phyloP scores from a whole-genome alignment of 2,888 invertebrate genomes.

The Drosophila melanocephala region DNA sequence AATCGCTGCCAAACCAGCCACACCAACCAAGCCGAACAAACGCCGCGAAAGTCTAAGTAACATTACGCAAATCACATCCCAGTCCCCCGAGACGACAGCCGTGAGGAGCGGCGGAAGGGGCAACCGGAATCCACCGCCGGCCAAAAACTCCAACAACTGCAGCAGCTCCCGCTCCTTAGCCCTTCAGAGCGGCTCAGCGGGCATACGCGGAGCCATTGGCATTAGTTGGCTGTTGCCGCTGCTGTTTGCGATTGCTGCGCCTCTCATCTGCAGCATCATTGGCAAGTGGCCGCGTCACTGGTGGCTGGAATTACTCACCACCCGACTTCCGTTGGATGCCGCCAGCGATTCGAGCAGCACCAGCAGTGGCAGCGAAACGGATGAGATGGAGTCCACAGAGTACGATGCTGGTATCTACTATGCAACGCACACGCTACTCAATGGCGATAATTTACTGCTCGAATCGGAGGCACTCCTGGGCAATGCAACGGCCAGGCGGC shows the following conservation, averaged over 20 bases:
- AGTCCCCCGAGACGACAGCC: conserved; percentile 50
- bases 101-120: neutral
- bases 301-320: conserved; percentile 87
- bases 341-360: conserved; percentile 7
- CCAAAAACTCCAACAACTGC: neutral
- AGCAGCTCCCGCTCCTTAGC: conserved; percentile 9
- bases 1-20: conserved; percentile 59
- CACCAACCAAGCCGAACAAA: conserved; percentile 57
- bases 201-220: conserved; percentile 85
- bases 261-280: conserved; percentile 85
- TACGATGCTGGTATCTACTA: conserved; percentile 60
- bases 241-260: conserved; percentile 84
- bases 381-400: conserved; percentile 31
- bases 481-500: conserved; percentile 39
- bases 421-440: conserved; percentile 69
- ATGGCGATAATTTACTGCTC: conserved; percentile 80
- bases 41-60: conserved; percentile 72
- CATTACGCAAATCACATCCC: conserved; percentile 74
- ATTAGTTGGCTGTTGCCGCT: conserved; percentile 85
- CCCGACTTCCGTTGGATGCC: conserved; percentile 59
- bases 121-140: conserved; percentile 15
- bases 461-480: conserved; percentile 71
- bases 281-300: conserved; percentile 86
- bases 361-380: conserved; percentile 9
- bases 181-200: conserved; percentile 64